Base-by-base conservation (phyloP, 2,113 vertebrate genomes). In the Lipotes vexillifer region DNA sequence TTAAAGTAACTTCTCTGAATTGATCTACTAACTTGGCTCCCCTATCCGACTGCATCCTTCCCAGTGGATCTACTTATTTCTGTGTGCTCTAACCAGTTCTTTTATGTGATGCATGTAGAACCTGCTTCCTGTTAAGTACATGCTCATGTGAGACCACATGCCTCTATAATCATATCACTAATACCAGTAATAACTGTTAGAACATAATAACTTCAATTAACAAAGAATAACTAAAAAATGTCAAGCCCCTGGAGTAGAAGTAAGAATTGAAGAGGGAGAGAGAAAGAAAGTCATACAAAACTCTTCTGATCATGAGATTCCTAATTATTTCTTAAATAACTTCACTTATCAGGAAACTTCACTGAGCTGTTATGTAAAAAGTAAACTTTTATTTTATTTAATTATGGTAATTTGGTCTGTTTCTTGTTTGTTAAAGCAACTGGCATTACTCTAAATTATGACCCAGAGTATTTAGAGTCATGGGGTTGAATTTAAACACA, bases 1-100 rank as follows among this genome's bases (percentile, higher is more conserved):
- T 95, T 85, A 85, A 93, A 94, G 83, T 65, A 93, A 36, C 31
- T 82, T 85, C n/a, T 96, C 46, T 78, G 7, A 77, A 61, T 55
- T 82, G 38, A 96, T 92, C 87, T 49, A 61, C 78, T 94, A 57
- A 97, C 38, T 83, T 92, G 72, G 57, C 61, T 88, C 59, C 36
- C 17, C 33, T 1, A 71, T 27, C 21, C 89, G 82, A 85, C 44
- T n/a, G 14, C 27, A 72, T 38, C 3, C 15, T 18, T 82, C 85
- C 33, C 31, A 31, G 31, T 55, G 80, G 31, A 74, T 65, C 29
- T 49, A 46, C 29, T 75, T 91, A 18, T 14, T 59, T 85, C 10
- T 97, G 20, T 84, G 29, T 41, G 15, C 25, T 89, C 13, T 49
- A 7, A 41, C 15, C 18, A 71, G 6, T n/a, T 97, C 25, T 41